These are phyloP conservation scores for Cygnus buccinator DNA, from an alignment of 2,113 vertebrate species.

Conservation along the genomic window DNA sequence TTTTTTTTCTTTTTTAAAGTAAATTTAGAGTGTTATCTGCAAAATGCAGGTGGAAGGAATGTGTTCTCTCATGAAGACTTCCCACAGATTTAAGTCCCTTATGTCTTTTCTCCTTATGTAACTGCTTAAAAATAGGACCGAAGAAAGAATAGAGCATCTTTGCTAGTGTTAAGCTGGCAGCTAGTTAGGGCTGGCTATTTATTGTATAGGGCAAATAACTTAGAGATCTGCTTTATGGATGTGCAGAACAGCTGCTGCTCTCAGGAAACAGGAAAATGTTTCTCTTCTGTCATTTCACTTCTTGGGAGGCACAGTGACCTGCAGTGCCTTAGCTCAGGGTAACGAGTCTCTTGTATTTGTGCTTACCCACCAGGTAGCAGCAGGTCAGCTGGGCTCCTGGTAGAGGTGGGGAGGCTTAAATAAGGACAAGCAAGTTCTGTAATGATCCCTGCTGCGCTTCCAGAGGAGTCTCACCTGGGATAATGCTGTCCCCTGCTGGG, in stretches of 20 bases:
- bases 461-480: neutral
- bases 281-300: conserved; percentile 20
- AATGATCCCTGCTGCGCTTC: neutral
- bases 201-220: neutral
- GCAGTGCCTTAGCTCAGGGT: neutral
- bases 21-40: conserved; percentile 33
- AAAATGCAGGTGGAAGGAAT: conserved; percentile 34
- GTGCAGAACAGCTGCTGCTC: neutral
- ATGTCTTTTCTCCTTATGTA: conserved; percentile 31
- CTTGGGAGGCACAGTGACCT: neutral
- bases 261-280: neutral
- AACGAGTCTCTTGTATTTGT: neutral
- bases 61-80: conserved; percentile 12
- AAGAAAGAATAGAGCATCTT: conserved; percentile 1
- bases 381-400: conserved; percentile 1
- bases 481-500: neutral
- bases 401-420: neutral
- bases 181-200: conserved; percentile 15
- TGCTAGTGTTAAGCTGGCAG: conserved; percentile 6
- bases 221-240: neutral
- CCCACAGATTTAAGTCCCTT: conserved; percentile 19
- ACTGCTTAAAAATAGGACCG: conserved; percentile 23
- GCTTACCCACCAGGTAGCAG: conserved; percentile 2
- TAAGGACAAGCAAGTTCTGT: conserved; percentile 12
- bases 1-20: neutral